Conservation (phyloP, 2,113 vertebrate species). For the Grallaria varia region DNA sequence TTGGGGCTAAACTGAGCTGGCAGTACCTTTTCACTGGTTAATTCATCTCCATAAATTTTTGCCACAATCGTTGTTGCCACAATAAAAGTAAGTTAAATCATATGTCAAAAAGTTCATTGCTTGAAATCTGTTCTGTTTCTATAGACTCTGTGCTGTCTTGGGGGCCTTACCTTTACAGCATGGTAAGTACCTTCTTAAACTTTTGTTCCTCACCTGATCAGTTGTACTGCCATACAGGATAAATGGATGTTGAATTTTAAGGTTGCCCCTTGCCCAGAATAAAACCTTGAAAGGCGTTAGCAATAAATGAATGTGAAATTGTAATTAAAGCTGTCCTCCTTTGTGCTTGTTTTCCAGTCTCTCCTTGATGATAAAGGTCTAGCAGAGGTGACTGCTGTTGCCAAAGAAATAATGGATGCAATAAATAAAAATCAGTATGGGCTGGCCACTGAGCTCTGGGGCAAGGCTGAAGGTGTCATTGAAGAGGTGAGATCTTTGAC, state of each 20-base stretch:
- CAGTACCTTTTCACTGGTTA: not conserved
- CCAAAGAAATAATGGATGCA: constrained; percentile 81
- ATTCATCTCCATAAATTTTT: not conserved
- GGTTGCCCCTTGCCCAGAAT: not conserved
- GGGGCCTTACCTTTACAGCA: constrained; percentile 94
- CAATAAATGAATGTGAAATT: not conserved
- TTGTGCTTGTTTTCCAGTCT: constrained; percentile 77
- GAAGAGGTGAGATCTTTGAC: constrained; percentile 78
- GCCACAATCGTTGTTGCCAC: not conserved
- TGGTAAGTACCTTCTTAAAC: constrained; percentile 79
- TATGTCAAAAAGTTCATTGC: not conserved
- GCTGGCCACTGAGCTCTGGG: constrained; percentile 89
- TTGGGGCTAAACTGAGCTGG: not conserved
- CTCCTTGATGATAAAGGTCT: constrained; percentile 90
- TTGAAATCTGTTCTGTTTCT: constrained; percentile 23
- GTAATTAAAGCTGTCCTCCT: not conserved
- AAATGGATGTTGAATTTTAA: not conserved
- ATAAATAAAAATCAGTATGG: constrained; percentile 75
- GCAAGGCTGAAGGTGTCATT: constrained; percentile 77
- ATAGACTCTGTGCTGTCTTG: constrained; percentile 94
- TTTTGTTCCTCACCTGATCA: not conserved
- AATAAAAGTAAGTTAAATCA: not conserved
- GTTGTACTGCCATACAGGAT: not conserved
- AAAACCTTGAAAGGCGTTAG: not conserved
- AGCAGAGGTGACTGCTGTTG: constrained; percentile 78